phyloP scores from a whole-genome alignment of 2,113 vertebrate species.

The Cairina moschata region DNA sequence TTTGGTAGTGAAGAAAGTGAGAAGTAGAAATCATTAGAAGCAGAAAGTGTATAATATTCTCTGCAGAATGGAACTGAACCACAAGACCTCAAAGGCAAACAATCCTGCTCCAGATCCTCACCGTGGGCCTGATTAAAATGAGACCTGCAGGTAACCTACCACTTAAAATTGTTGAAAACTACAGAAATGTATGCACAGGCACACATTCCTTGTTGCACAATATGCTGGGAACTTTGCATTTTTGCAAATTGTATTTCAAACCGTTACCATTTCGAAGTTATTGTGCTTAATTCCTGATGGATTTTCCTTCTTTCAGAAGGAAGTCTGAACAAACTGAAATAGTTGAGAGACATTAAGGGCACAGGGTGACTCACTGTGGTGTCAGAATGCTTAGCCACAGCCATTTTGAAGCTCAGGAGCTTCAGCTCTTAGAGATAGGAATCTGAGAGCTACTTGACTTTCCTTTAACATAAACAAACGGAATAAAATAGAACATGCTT shows the following conservation, averaged over 20 bases:
- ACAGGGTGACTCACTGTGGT: background rate
- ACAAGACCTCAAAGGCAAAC: background rate
- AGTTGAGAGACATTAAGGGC: background rate
- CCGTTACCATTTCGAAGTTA: background rate
- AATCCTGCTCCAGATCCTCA: background rate
- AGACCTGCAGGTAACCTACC: accelerated
- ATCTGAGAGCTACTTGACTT: background rate
- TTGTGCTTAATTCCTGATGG: background rate
- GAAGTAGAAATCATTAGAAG: background rate
- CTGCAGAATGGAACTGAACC: background rate
- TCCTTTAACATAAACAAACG: background rate
- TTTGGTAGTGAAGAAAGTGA: background rate
- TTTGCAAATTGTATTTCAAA: background rate
- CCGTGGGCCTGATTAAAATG: background rate
- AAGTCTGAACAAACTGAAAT: background rate
- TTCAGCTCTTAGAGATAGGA: background rate
- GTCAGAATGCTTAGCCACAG: background rate
- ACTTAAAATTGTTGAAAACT: background rate
- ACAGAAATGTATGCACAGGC: background rate
- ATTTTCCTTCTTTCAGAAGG: background rate
- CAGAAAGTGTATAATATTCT: background rate
- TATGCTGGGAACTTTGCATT: accelerated
- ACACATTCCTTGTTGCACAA: background rate
- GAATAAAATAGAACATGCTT: background rate
- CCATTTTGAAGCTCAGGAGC: background rate